Evolutionary conservation across 2,888 invertebrate genomes (phyloP), one percentile per base, ranked within the genome.

Genomic region (Scaptodrosophila latifasciaeformis): DNA sequence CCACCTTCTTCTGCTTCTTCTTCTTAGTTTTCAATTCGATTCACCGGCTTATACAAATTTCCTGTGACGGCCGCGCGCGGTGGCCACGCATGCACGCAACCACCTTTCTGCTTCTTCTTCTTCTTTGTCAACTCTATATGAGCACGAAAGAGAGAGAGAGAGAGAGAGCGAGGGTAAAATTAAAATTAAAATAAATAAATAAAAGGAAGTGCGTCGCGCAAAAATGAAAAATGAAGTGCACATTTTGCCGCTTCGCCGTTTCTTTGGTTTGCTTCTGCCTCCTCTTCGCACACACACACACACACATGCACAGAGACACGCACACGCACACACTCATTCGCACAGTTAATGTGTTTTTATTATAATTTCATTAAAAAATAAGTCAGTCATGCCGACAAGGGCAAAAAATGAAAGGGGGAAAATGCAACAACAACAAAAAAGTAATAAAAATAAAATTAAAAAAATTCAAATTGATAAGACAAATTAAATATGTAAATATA

Each of bases 171-270:
- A n/a, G n/a, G n/a, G n/a, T n/a, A n/a, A n/a, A n/a, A n/a, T n/a
- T n/a, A n/a, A n/a, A n/a, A n/a, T n/a, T n/a, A n/a, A n/a, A n/a
- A n/a, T n/a, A n/a, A n/a, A n/a, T n/a, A n/a, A n/a, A n/a, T 58
- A 40, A 58, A 55, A 62, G 65, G 70, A 74, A 77, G 58, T 74
- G 70, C 74, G 78, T 68, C 67, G 74, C 74, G 74, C 57, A 62
- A 74, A 79, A 79, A 82, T 80, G 76, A 80, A 75, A 75, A 72
- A 81, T 81, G 75, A 81, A 79, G 71, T 81, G 74, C 70, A 67
- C 65, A 59, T 70, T 55, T 56, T 19, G 30, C 29, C 30, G 3
- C 47, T 46, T 24, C 39, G n/a, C n/a, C n/a, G n/a, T n/a, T n/a
- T n/a, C n/a, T n/a, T n/a, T n/a, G n/a, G n/a, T n/a, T n/a, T 54